Evolutionary conservation across 2,888 invertebrate genomes (phyloP), one percentile per base, ranked within the genome.

Genomic region (Plutella xylostella): DNA sequence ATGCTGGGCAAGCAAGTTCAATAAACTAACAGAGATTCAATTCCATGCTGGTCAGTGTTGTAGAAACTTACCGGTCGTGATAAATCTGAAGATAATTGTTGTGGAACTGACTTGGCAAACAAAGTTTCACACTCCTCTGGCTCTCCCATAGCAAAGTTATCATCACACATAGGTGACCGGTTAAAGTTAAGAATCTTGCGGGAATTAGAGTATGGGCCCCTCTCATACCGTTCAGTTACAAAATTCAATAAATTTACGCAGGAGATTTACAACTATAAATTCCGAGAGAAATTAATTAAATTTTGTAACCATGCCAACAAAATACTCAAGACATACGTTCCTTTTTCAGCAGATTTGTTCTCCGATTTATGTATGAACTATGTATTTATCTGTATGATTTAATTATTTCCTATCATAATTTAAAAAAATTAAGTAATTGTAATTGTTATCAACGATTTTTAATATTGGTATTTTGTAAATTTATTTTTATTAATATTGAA

Each of bases 81-180:
- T 85, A 86, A 72, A 80, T 80, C 85, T 85, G 66, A 85, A 84
- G 75, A 63, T 70, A 72, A 57, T 67, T 70, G 56, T 73, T 69
- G 64, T 76, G 72, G 63, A 68, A 71, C 54, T 71, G 76, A 63
- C 63, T 80, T 60, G 80, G 80, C 57, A 85, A 85, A 85, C 87
- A 88, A 51, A 65, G 75, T 56, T 64, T 78, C 58, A 74, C 76
- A 63, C 77, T 86, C 86, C 76, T 75, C 61, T 79, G 73, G 72
- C 74, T 85, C 82, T 85, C 86, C 88, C 90, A 91, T 85, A 92
- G 72, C 55, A 92, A 77, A 48, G 89, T 85, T 47, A 89, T 83
- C 42, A 88, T 79, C 53, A 92, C 86, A 48, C 88, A 86, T 45
- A 92, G 79, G 72, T 92, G 92, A 43, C 90, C 89, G 49, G 89